phyloP scores from a whole-genome alignment of 2,797 vertebrate genomes.

The Poecilia gillii region DNA sequence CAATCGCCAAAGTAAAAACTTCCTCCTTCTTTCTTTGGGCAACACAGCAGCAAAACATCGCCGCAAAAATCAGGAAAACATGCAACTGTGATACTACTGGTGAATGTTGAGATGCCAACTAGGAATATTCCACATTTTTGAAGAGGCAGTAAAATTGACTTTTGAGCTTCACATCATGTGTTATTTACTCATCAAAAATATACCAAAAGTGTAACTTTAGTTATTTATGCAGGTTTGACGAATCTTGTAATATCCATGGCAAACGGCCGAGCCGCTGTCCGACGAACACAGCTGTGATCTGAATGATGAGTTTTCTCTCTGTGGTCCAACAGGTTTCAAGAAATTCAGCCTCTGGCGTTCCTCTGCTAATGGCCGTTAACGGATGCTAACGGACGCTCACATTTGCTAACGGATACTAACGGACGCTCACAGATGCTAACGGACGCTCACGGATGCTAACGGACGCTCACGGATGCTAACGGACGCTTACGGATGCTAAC shows the following conservation, averaged over 20 bases:
- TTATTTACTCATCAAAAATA: neutral
- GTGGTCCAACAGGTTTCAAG: neutral
- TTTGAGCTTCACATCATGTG: neutral
- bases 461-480: too few relatives aligned
- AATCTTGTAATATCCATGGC: too few relatives aligned
- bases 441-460: too few relatives aligned
- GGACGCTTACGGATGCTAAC: too few relatives aligned
- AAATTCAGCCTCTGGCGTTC: neutral
- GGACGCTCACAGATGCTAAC: too few relatives aligned
- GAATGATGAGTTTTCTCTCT: neutral
- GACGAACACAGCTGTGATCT: too few relatives aligned
- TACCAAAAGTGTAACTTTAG: neutral
- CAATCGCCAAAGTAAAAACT: conserved; percentile 14
- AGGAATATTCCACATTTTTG: neutral
- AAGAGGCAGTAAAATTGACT: neutral
- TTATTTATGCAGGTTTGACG: neutral
- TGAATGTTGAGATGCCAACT: neutral
- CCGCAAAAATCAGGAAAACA: neutral
- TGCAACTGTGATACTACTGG: neutral
- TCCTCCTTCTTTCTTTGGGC: neutral
- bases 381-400: too few relatives aligned
- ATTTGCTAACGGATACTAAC: too few relatives aligned
- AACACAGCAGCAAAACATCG: neutral
- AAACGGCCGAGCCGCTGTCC: too few relatives aligned
- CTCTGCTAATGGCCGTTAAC: neutral